These are phyloP conservation scores for Galendromus occidentalis DNA, from an alignment of 1,140 invertebrate species.

Conservation along the genomic window DNA sequence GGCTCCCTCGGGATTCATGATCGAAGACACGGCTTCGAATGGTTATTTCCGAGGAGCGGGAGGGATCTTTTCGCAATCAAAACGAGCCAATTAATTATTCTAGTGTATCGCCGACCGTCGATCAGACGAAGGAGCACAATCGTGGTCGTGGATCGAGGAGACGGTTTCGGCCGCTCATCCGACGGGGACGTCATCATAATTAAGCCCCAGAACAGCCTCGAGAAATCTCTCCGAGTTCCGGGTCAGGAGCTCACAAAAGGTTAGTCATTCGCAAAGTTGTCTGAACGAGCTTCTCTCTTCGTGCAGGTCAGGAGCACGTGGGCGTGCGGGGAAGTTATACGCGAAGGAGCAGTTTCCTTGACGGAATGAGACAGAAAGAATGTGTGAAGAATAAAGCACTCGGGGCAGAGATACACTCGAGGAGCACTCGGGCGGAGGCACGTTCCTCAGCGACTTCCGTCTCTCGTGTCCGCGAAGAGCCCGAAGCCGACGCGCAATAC, in stretches of 20 bases:
- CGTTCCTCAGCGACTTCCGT: too few relatives aligned
- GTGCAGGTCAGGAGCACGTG: background rate
- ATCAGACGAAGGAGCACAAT: background rate
- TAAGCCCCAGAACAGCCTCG: background rate
- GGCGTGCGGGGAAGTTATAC: background rate
- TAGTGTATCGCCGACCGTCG: background rate
- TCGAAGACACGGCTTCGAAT: too few relatives aligned
- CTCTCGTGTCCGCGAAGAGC: too few relatives aligned
- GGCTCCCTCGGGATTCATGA: too few relatives aligned
- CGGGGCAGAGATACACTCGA: too few relatives aligned
- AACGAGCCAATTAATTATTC: background rate
- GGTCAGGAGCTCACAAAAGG: slow-evolving; percentile 7
- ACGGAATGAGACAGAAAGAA: background rate
- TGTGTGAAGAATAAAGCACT: background rate
- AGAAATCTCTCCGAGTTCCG: background rate
- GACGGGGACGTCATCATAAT: background rate
- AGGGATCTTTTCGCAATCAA: background rate
- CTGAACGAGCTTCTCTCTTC: too few relatives aligned
- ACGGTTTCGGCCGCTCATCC: background rate
- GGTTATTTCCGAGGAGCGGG: background rate
- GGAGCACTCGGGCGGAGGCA: too few relatives aligned
- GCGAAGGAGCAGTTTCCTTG: background rate
- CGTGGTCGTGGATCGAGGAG: background rate
- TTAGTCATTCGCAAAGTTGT: background rate
- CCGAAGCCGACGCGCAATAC: too few relatives aligned